Conservation (phyloP, 2,888 invertebrate species). For the Sarcophaga carnaria region DNA sequence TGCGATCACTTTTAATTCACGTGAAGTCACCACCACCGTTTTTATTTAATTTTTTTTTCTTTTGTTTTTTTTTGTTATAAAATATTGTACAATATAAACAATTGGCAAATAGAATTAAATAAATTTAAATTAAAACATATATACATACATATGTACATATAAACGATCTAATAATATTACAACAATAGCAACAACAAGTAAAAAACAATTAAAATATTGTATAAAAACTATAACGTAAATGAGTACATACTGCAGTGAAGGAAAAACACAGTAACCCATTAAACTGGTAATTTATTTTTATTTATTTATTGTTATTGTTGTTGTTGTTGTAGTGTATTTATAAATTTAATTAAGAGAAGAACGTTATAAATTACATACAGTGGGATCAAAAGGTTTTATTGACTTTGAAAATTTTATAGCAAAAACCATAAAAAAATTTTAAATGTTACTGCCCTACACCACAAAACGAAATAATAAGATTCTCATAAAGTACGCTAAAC, state of each 20-base stretch:
- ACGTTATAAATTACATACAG: not conserved
- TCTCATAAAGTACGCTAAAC: too few relatives aligned
- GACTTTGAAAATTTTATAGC: too few relatives aligned
- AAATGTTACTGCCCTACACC: too few relatives aligned
- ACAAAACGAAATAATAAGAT: too few relatives aligned
- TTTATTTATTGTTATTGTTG: not conserved
- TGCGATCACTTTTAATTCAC: conserved; percentile 61
- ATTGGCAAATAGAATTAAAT: not conserved
- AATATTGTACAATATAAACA: not conserved
- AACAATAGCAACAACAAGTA: not conserved
- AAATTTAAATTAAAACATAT: not conserved
- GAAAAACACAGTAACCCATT: not conserved
- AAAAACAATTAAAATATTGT: not conserved
- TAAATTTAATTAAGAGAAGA: not conserved
- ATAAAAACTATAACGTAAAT: not conserved
- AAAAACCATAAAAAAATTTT: too few relatives aligned
- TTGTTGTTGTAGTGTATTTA: not conserved
- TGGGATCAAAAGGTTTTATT: too few relatives aligned
- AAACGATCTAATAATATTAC: too few relatives aligned
- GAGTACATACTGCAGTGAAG: not conserved
- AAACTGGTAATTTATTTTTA: not conserved
- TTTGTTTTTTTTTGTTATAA: not conserved
- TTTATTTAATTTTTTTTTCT: not conserved
- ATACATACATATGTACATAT: too few relatives aligned
- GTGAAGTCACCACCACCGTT: conserved; percentile 31